Conservation (phyloP, 1,140 invertebrate genomes). For the Drosophila funebris region DNA sequence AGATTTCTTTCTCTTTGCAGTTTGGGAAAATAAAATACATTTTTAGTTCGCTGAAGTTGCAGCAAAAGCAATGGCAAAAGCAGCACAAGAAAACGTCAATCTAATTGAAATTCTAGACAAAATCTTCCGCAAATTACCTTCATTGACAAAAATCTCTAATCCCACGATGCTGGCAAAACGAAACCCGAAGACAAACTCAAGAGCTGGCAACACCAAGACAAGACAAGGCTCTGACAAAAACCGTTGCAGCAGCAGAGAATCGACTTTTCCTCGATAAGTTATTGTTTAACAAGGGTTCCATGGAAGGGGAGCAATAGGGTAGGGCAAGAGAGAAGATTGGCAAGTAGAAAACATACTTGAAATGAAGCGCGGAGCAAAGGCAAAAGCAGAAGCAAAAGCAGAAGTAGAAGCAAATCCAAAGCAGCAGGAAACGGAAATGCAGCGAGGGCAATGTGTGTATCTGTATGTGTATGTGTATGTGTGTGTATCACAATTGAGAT, state of each 20-base stretch:
- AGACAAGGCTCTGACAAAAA: neutral
- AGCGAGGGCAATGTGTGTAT: conserved; percentile 29
- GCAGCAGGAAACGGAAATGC: conserved; percentile 59
- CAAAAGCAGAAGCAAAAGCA: conserved; percentile 17
- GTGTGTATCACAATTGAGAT: conserved; percentile 46
- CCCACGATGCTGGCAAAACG: conserved; percentile 46
- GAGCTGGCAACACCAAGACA: conserved; percentile 3
- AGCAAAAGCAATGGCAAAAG: conserved; percentile 11
- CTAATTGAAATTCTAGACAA: conserved; percentile 83
- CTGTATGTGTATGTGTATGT: conserved; percentile 10
- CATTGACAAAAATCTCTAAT: conserved; percentile 83
- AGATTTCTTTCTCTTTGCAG: neutral
- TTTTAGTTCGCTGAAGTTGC: neutral
- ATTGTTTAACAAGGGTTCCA: conserved; percentile 41
- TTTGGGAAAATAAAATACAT: conserved; percentile 17
- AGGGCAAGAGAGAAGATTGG: neutral
- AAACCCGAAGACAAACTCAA: conserved; percentile 57
- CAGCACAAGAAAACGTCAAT: conserved; percentile 63
- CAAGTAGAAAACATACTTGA: conserved; percentile 48
- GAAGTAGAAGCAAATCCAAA: conserved; percentile 4
- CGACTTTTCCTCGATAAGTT: conserved; percentile 46
- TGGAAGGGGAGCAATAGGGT: neutral
- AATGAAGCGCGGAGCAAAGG: conserved; percentile 25
- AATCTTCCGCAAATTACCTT: conserved; percentile 83
- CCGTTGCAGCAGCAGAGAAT: neutral